Percentiles rank a stretch among this genome's conserved stretches.
Evolutionary conservation across 2,888 invertebrate genomes (phyloP).

Genomic region (Dicranocentrus wangi): DNA sequence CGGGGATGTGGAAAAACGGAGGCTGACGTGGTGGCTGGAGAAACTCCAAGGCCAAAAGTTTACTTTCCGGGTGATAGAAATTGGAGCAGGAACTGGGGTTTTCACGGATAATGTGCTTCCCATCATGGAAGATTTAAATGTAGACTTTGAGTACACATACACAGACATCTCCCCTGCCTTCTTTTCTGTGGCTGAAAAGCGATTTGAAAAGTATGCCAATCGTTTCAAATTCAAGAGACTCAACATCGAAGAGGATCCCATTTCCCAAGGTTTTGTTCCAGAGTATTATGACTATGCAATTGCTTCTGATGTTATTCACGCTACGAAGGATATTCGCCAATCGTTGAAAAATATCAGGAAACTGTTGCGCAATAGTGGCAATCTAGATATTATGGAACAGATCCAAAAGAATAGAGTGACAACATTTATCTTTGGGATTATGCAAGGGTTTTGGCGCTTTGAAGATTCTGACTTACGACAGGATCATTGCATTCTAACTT

Average conservation of each 20-base stretch:
- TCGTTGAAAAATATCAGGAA: slow-evolving; percentile 3
- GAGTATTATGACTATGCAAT: slow-evolving; percentile 21
- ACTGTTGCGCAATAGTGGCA: neutral
- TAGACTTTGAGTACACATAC: slow-evolving; percentile 30
- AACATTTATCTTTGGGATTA: slow-evolving; percentile 12
- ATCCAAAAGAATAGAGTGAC: neutral
- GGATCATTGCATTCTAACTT: neutral
- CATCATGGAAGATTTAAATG: neutral
- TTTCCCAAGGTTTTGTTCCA: slow-evolving; percentile 25
- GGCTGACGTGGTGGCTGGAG: neutral
- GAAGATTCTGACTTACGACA: slow-evolving; percentile 6
- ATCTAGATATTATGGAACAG: slow-evolving; percentile 10
- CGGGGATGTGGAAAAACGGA: neutral
- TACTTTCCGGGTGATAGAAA: slow-evolving; percentile 45
- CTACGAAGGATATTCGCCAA: slow-evolving; percentile 4
- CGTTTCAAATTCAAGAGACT: slow-evolving; percentile 1
- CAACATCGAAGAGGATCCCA: slow-evolving; percentile 37
- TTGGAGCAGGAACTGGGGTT: slow-evolving; percentile 58
- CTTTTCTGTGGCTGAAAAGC: slow-evolving; percentile 1
- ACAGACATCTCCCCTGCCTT: slow-evolving; percentile 29
- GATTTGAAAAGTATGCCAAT: slow-evolving; percentile 1
- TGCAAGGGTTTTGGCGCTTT: slow-evolving; percentile 44
- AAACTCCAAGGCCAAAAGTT: neutral
- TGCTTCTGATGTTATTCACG: slow-evolving; percentile 22
- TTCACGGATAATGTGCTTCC: slow-evolving; percentile 29